phyloP scores from a whole-genome alignment of 64 coral and sea anemone species.

The Stylophora pistillata region DNA sequence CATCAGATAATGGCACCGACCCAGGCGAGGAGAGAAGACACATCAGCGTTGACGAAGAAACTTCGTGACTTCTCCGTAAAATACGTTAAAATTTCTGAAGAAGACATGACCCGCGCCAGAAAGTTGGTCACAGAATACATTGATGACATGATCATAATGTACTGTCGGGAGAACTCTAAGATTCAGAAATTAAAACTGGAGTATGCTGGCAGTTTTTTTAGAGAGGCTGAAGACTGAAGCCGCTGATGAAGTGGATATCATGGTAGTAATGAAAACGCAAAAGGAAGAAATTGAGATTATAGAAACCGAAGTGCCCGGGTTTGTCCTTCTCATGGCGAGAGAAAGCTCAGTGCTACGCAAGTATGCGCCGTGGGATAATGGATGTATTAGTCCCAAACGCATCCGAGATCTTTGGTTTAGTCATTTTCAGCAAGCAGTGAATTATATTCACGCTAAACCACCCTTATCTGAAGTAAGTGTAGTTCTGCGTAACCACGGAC shows the following conservation, averaged over 20 bases:
- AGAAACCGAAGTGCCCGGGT: too few relatives aligned
- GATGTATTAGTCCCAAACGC: background rate
- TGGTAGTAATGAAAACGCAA: slow-evolving; percentile 2
- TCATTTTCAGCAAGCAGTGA: slow-evolving; percentile 43
- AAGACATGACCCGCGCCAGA: too few relatives aligned
- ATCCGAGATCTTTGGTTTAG: slow-evolving; percentile 60
- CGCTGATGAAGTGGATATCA: slow-evolving; percentile 47
- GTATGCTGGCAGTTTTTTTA: slow-evolving; percentile 56
- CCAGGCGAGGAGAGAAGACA: too few relatives aligned
- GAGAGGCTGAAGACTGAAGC: slow-evolving; percentile 58
- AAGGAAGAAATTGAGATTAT: too few relatives aligned
- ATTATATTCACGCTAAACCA: background rate
- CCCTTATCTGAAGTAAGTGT: background rate
- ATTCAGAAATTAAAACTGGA: slow-evolving; percentile 10
- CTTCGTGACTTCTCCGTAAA: too few relatives aligned
- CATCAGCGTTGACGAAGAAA: too few relatives aligned
- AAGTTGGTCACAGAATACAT: slow-evolving; percentile 13
- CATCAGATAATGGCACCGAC: too few relatives aligned
- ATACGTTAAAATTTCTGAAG: too few relatives aligned
- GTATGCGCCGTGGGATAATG: too few relatives aligned
- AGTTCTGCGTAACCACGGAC: slow-evolving; percentile 52
- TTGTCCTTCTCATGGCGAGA: too few relatives aligned
- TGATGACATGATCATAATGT: slow-evolving; percentile 5
- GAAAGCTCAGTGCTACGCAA: too few relatives aligned
- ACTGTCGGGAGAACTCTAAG: background rate